Evolutionary conservation across 2,888 invertebrate genomes (phyloP), one percentile per base, ranked within the genome.

Genomic region (Tetramorium bicarinatum): DNA sequence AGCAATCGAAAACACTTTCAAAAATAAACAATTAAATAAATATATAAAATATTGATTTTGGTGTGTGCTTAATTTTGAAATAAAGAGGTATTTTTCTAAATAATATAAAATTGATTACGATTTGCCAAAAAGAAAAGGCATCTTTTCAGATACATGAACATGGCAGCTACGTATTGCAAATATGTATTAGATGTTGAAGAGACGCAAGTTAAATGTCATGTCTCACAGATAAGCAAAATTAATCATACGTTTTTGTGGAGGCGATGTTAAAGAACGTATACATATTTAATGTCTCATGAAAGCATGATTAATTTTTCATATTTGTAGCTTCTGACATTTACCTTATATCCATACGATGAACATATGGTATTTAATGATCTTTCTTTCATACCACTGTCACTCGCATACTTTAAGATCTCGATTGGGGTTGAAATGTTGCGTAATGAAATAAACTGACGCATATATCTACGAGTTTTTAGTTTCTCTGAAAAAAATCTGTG

Each of bases 141-240:
- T 29, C 15, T 56, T 34, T 56, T 25, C 25, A 41, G 15, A 71
- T n/a, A n/a, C 25, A 34, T 54, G 38, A 54, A 54, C 29, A 34
- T 15, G 4, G 15, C 38, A 38, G 38, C 34, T 25, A 15, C 34
- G 25, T 38, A 61, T 61, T 47, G n/a, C 11, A 64, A 13, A 13
- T 9, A 44, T n/a, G 15, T 64, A 41, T 66, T 54, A 67, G 15
- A 29, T 34, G 44, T 56, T 44, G 41, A 77, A 56, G 15, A 67
- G 29, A 11, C 15, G 54, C 15, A 56, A 41, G 29, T 67, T 29
- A 44, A 67, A 66, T 52, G 67, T 67, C 54, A 54, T 1, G 41
- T 56, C 21, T 67, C n/a, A 41, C 15, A 41, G 67, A 67, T 54
- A 67, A 77, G 44, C 29, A 41, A 77, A 77, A 77, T 77, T 54